phyloP scores from a whole-genome alignment of 2,113 vertebrate genomes.

The Hemicordylus capensis region DNA sequence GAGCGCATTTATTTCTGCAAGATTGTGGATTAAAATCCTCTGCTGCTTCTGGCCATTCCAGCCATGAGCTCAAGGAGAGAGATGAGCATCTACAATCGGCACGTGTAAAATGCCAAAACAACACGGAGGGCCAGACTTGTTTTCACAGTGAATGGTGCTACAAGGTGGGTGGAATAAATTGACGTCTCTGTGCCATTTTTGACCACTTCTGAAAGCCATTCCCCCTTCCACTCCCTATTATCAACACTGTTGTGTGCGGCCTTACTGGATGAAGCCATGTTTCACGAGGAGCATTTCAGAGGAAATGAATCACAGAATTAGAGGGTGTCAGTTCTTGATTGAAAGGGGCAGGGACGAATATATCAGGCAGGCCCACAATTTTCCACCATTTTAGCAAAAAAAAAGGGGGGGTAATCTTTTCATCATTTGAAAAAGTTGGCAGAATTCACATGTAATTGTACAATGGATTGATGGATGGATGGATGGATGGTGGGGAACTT shows the following conservation, averaged over 20 bases:
- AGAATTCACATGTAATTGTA: no score
- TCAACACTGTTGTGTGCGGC: no score
- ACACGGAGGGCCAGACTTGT: not conserved
- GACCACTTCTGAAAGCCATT: not conserved
- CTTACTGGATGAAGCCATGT: no score
- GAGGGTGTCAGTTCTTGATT: rapidly evolving
- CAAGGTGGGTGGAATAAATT: not conserved
- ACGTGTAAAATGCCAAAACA: not conserved
- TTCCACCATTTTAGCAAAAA: not conserved
- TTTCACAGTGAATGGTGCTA: not conserved
- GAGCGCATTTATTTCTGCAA: constrained; percentile 10
- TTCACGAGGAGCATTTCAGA: no score
- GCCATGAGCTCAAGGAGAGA: constrained; percentile 25
- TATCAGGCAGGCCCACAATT: not conserved
- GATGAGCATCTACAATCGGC: not conserved
- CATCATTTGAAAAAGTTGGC: no score
- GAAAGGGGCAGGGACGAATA: not conserved
- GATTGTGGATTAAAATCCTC: constrained; percentile 36
- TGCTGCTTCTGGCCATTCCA: constrained; percentile 31
- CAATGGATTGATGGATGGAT: no score
- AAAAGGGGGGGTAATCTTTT: no score
- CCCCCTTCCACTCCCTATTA: not conserved
- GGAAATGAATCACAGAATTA: rapidly evolving
- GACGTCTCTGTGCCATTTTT: constrained; percentile 6
- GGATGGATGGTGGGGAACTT: no score